Evolutionary conservation across 2,797 vertebrate species (phyloP), one percentile per base, ranked within the genome.

Genomic region (Bryconaethiops microstoma): DNA sequence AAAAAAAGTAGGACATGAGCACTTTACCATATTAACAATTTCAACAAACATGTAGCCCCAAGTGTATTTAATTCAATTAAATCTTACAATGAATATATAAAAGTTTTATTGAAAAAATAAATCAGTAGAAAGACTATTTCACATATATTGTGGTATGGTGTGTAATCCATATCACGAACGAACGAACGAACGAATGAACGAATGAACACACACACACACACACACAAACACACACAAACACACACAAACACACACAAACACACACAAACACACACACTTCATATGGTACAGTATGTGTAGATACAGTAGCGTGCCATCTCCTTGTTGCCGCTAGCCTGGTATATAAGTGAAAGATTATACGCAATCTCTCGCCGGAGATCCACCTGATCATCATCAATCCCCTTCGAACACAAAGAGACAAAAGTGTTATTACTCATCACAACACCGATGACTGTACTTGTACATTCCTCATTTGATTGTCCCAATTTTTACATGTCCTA

Each of bases 291-390:
- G 1, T 95, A 91, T 0, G 93, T 96, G 16, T 92, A 93, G 55
- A 97, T 69, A 48, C 96, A 86, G 74, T 90, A 92, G 0, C 86
- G 95, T 23, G 94, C 95, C 95, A 97, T 94, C 69, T 91, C 90
- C 0, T 40, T 88, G 76, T 97, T 97, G 57, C 95, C 95, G 14
- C 95, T 96, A 84, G 91, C 92, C 87, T 95, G 96, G 86, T 96
- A 96, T 82, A 97, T 95, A 25, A 96, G 92, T 0, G 94, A 94
- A 83, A 96, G 90, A 85, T 97, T 97, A 88, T 94, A 96, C 82
- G 95, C 95, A 62, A 95, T 91, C 80, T 97, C 96, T 91, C 94
- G 92, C 80, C 93, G 90, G 81, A 97, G 86, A 86, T 97, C 96
- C 81, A 96, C 91, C 86, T 97, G 96, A 84, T 96, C 95, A 0